A percentile compares a stretch with the other conserved stretches of the same genome.
phyloP scores from a whole-genome alignment of 53 echinoderm and acorn worm species.

The Arbacia lixula region DNA sequence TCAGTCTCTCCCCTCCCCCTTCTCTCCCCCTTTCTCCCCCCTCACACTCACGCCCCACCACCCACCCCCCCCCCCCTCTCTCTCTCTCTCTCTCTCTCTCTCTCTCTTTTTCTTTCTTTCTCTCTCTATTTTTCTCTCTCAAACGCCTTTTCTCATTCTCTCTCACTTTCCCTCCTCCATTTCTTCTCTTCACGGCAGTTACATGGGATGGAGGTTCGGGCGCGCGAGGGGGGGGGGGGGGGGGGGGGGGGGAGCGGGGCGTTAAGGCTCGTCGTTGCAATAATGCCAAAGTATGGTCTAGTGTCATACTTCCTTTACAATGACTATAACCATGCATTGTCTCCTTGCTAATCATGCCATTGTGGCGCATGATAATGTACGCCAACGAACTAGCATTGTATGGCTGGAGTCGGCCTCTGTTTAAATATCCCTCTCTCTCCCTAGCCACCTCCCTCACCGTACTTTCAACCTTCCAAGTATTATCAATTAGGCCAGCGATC shows the following conservation, averaged over 20 bases:
- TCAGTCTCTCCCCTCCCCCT: not conserved
- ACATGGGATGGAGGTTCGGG: not conserved
- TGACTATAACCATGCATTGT: too few species aligned
- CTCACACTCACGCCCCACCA: not conserved
- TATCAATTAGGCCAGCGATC: too few species aligned
- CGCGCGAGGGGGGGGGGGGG: not conserved
- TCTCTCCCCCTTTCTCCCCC: not conserved
- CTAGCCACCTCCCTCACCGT: too few species aligned
- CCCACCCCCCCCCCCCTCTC: not conserved
- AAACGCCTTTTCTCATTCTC: not conserved
- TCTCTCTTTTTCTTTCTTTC: not conserved
- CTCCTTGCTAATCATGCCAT: too few species aligned
- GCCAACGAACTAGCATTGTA: too few species aligned
- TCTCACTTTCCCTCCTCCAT: not conserved
- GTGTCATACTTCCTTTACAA: too few species aligned
- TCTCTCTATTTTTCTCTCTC: not conserved
- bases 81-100: not conserved
- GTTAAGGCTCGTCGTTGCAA: too few species aligned
- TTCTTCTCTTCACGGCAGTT: not conserved
- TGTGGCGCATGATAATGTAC: too few species aligned
- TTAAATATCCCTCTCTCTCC: too few species aligned
- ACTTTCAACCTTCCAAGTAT: too few species aligned
- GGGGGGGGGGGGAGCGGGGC: not conserved
- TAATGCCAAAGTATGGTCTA: too few species aligned
- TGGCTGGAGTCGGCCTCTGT: too few species aligned